A percentile compares a stretch with the other conserved stretches of the same genome.
These are phyloP conservation scores for Ormyrus labotus DNA, from an alignment of 2,888 invertebrate genomes.

Conservation along the genomic window DNA sequence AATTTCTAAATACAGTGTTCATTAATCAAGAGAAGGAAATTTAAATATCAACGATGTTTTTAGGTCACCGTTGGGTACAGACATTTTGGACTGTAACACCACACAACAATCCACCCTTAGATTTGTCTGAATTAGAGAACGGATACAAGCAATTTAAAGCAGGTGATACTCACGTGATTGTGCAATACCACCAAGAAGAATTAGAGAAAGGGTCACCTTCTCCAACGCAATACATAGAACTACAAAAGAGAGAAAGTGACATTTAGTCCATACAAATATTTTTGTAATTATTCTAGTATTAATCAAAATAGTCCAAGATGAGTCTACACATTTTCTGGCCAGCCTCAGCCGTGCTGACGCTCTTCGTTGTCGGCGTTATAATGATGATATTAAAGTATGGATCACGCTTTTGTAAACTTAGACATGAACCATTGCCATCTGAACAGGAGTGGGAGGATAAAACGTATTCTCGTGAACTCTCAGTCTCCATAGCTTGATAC, in stretches of 20 bases:
- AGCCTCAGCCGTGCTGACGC: slow-evolving; percentile 83
- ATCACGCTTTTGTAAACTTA: slow-evolving; percentile 82
- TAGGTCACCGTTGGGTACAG: slow-evolving; percentile 90
- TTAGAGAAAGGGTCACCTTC: slow-evolving; percentile 58
- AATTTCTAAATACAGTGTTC: background rate
- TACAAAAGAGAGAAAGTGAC: slow-evolving; percentile 89
- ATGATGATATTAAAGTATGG: slow-evolving; percentile 87
- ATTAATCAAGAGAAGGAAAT: no score
- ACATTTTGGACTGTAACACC: slow-evolving; percentile 91
- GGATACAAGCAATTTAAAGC: slow-evolving; percentile 64
- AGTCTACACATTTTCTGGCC: slow-evolving; percentile 87
- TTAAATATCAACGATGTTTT: slow-evolving; percentile 51
- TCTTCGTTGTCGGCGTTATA: slow-evolving; percentile 86
- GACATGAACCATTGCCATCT: slow-evolving; percentile 82
- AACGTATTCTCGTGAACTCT: slow-evolving; percentile 77
- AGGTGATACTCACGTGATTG: slow-evolving; percentile 56
- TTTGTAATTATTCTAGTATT: slow-evolving; percentile 15
- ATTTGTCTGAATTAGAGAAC: slow-evolving; percentile 82
- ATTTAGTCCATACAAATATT: slow-evolving; percentile 72
- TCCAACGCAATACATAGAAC: slow-evolving; percentile 78
- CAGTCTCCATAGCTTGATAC: slow-evolving; percentile 69
- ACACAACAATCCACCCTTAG: slow-evolving; percentile 88
- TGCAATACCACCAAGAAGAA: slow-evolving; percentile 72
- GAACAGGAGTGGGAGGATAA: slow-evolving; percentile 83
- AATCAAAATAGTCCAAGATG: slow-evolving; percentile 74